Evolutionary conservation across 2,888 invertebrate genomes (phyloP), one percentile per base, ranked within the genome.

Genomic region (Phalangium opilio): DNA sequence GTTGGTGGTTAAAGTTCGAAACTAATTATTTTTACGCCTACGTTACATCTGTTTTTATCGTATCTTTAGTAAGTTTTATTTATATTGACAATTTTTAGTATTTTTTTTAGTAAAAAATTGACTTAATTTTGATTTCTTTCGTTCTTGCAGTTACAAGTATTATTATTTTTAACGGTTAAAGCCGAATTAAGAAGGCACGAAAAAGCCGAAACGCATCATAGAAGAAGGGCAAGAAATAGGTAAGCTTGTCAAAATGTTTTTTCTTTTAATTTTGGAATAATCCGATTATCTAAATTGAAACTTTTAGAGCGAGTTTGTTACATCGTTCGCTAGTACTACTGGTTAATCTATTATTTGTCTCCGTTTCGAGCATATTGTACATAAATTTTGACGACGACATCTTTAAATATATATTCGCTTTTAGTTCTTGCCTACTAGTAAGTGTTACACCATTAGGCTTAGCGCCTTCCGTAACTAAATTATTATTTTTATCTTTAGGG

Each of bases 111-210:
- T 27, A 7, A n/a, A n/a, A n/a, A 7, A 27, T 27, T 20, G 7
- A 18, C 7, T 41, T 43, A 27, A 17, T 32, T 36, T 43, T 8
- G 2, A 38, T 10, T 38, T 18, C 44, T n/a, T n/a, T 32, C 44
- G 39, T 40, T 11, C 36, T 50, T 49, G 2, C 41, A 53, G 53
- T 48, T 53, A 34, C 51, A 53, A 43, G 45, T 51, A 35, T 41
- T 53, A 40, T 44, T 53, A 36, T 53, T 53, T 45, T 45, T 53
- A 12, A 51, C 51, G 43, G 53, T 53, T n/a, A 53, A 53, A 41
- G 48, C 47, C 4, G 53, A 53, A 49, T 40, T 53, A 14, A 45
- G 43, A 39, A 47, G 47, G 33, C 49, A 53, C 36, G 43, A 45
- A 39, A 51, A 51, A 43, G 50, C 19, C 12, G 32, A 32, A 12